Percentiles rank a stretch among this genome's conserved stretches.
phyloP scores from a whole-genome alignment of 2,797 vertebrate species.

The Siniperca obscura region DNA sequence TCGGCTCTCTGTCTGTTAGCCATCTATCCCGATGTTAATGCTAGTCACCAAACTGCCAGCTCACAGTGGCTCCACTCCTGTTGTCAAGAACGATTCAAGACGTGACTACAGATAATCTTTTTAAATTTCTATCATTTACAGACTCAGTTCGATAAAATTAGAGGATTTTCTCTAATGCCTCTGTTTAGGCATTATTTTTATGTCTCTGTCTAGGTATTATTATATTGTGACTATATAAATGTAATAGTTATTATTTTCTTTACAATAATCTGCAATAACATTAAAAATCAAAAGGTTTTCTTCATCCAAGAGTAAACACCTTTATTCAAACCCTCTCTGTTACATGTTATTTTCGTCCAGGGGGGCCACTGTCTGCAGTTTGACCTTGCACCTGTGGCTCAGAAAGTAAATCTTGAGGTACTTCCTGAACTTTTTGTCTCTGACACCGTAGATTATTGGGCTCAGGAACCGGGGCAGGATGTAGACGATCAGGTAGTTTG shows the following conservation, averaged over 20 bases:
- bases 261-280: not conserved
- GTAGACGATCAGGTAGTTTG: constrained; percentile 82
- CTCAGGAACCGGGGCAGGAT: constrained; percentile 83
- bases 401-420: constrained; percentile 72
- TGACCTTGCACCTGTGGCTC: constrained; percentile 28
- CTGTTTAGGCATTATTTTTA: not conserved
- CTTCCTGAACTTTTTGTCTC: constrained; percentile 80
- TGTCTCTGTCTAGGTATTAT: no score
- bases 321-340: not conserved
- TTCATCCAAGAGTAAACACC: not conserved
- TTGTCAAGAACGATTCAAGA: no score
- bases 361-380: not conserved
- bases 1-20: no score
- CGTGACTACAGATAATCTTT: no score
- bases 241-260: not conserved
- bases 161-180: not conserved
- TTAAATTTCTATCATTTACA: not conserved
- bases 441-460: constrained; percentile 81
- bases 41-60: no score
- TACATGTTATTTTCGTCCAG: not conserved
- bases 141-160: not conserved
- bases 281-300: not conserved
- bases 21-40: no score
- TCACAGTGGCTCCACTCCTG: no score
- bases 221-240: no score